Percentiles rank a stretch among this genome's conserved stretches.
phyloP scores from a whole-genome alignment of 2,888 invertebrate species.

The Belgica antarctica region DNA sequence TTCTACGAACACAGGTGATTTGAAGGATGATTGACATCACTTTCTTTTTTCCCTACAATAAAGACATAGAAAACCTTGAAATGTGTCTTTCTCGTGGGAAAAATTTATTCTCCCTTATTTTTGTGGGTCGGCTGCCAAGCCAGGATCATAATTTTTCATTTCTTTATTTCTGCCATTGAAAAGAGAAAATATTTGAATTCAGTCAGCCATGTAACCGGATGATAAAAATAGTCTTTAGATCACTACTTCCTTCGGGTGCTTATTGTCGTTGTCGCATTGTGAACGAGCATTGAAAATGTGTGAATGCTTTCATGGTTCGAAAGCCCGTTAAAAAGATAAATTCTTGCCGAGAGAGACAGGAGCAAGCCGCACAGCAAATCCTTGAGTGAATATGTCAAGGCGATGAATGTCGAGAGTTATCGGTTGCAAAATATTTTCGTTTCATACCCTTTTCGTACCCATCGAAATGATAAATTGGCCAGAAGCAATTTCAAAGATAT shows the following conservation, averaged over 20 bases:
- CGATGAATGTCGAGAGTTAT: conserved; percentile 32
- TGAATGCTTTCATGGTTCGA: neutral
- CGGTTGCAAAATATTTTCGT: conserved; percentile 26
- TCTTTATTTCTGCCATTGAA: neutral
- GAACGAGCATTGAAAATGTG: too few species aligned
- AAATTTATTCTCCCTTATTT: neutral
- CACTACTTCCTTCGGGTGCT: neutral
- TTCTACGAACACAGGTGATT: too few species aligned
- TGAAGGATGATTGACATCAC: too few species aligned
- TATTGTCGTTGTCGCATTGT: neutral
- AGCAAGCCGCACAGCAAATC: neutral
- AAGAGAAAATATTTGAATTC: conserved; percentile 22
- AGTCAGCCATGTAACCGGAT: conserved; percentile 17
- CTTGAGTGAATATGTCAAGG: conserved; percentile 32
- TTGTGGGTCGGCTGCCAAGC: neutral
- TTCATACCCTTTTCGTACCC: conserved; percentile 12
- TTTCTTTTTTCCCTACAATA: too few species aligned
- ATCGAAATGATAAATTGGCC: conserved; percentile 23
- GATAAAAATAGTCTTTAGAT: conserved; percentile 6
- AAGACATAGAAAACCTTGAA: too few species aligned
- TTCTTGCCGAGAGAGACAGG: conserved; percentile 4
- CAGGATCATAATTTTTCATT: neutral
- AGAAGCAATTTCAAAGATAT: neutral
- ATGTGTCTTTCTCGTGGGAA: conserved; percentile 19
- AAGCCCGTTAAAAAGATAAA: neutral